A percentile compares a stretch with the other conserved stretches of the same genome.
phyloP scores from a whole-genome alignment of 2,888 invertebrate genomes.

The Brachyptera putata region DNA sequence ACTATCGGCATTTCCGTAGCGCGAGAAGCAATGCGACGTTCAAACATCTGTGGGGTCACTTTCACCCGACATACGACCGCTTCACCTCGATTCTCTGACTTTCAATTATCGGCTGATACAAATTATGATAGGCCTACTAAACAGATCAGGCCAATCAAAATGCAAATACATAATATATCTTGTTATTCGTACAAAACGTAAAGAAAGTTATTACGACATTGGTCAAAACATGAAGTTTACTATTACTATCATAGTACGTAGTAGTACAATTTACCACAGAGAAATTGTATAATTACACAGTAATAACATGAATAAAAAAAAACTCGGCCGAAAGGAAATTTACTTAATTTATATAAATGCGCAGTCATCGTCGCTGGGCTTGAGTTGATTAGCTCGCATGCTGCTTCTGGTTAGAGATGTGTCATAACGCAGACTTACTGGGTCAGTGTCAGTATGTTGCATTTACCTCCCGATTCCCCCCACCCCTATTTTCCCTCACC shows the following conservation, averaged over 20 bases:
- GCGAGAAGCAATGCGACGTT: background rate
- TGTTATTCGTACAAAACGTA: too few species aligned
- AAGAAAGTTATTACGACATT: slow-evolving; percentile 11
- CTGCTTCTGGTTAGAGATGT: too few species aligned
- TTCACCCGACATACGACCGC: slow-evolving; percentile 8
- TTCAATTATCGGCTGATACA: slow-evolving; percentile 19
- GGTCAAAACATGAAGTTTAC: background rate
- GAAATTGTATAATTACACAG: background rate
- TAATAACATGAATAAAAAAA: too few species aligned
- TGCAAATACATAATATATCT: background rate
- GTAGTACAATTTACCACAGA: background rate
- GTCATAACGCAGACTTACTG: too few species aligned
- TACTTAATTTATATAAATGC: slow-evolving; percentile 6
- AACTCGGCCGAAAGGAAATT: too few species aligned
- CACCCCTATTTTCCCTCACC: too few species aligned
- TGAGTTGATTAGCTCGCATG: slow-evolving; percentile 6
- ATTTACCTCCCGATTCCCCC: too few species aligned
- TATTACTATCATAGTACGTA: background rate
- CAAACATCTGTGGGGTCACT: slow-evolving; percentile 5
- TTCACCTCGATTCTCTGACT: background rate
- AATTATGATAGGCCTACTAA: too few species aligned
- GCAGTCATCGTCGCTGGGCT: slow-evolving; percentile 2
- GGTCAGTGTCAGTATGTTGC: too few species aligned
- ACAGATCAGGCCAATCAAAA: slow-evolving; percentile 10
- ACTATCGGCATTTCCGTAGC: slow-evolving; percentile 15